These are phyloP conservation scores for Schlechtendalia chinensis DNA, from an alignment of 1,140 invertebrate genomes.

Conservation along the genomic window DNA sequence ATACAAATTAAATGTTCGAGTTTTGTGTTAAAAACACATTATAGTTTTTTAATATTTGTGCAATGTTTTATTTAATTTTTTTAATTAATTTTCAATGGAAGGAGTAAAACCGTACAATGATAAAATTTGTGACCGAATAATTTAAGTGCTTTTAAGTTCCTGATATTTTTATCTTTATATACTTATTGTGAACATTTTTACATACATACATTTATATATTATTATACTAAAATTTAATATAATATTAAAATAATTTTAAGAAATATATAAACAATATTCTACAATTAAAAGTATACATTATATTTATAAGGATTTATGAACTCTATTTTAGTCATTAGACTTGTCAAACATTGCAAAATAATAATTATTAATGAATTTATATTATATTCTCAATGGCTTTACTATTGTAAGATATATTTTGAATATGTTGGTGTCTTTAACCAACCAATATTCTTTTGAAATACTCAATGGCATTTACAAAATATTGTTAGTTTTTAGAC, in stretches of 20 bases:
- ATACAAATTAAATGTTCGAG: background rate
- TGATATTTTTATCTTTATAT: constrained; percentile 35
- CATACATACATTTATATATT: constrained; percentile 41
- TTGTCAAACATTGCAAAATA: constrained; percentile 26
- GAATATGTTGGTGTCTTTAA: constrained; percentile 9
- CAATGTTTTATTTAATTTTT: no score
- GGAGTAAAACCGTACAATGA: background rate
- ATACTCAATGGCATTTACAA: background rate
- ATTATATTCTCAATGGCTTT: constrained; percentile 20
- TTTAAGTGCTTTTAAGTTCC: constrained; percentile 45
- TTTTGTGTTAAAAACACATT: background rate
- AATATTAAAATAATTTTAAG: constrained; percentile 29
- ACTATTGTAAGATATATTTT: constrained; percentile 13
- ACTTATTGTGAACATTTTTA: constrained; percentile 39
- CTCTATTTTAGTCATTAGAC: constrained; percentile 14
- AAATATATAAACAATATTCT: background rate
- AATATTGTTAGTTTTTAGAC: constrained; percentile 36
- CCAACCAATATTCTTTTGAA: background rate
- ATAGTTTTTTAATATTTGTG: constrained; percentile 19
- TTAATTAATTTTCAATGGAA: no score
- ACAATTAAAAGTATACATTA: constrained; percentile 8
- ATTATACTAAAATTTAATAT: constrained; percentile 18
- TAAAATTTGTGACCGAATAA: constrained; percentile 24
- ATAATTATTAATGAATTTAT: constrained; percentile 23
- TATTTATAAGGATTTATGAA: background rate